Evolutionary conservation across 2,888 invertebrate genomes (phyloP).

Genomic region (Drosophila yooni): DNA sequence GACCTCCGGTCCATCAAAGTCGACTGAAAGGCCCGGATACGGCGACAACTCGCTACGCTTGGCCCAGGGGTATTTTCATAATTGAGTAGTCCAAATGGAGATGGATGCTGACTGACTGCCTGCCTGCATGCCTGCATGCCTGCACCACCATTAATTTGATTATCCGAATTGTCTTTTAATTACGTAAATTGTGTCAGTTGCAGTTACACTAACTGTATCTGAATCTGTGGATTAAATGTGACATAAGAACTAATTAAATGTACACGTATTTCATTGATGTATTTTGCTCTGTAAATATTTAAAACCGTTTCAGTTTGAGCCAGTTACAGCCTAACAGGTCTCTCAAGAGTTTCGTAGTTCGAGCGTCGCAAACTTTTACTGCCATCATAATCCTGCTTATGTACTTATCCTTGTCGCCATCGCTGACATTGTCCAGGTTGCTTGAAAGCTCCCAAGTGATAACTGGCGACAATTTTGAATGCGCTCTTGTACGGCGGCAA

Average conservation of each 20-base stretch:
- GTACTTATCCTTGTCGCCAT: constrained; percentile 31
- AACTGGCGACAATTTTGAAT: constrained; percentile 37
- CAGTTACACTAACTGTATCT: background rate
- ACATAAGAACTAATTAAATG: constrained; percentile 5
- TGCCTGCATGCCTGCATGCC: background rate
- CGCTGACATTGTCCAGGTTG: constrained; percentile 13
- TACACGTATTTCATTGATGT: background rate
- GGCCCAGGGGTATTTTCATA: constrained; percentile 52
- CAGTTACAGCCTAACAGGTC: constrained; percentile 14
- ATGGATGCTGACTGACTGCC: constrained; percentile 1
- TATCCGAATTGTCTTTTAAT: constrained; percentile 44
- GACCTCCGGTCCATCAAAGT: constrained; percentile 43
- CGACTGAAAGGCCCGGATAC: constrained; percentile 30
- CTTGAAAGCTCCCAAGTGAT: constrained; percentile 23
- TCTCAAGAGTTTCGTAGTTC: constrained; percentile 22
- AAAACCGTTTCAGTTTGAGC: constrained; percentile 2
- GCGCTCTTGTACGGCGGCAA: constrained; percentile 34
- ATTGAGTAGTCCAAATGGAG: constrained; percentile 30
- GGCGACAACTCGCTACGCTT: constrained; percentile 5
- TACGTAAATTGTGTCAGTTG: constrained; percentile 37
- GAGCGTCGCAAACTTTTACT: constrained; percentile 11
- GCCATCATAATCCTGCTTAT: constrained; percentile 27
- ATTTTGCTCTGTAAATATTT: constrained; percentile 13
- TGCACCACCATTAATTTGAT: constrained; percentile 31
- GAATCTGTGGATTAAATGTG: constrained; percentile 8